Base-by-base conservation (phyloP, 2,797 vertebrate species). In the Heteromormyrus szaboi region DNA sequence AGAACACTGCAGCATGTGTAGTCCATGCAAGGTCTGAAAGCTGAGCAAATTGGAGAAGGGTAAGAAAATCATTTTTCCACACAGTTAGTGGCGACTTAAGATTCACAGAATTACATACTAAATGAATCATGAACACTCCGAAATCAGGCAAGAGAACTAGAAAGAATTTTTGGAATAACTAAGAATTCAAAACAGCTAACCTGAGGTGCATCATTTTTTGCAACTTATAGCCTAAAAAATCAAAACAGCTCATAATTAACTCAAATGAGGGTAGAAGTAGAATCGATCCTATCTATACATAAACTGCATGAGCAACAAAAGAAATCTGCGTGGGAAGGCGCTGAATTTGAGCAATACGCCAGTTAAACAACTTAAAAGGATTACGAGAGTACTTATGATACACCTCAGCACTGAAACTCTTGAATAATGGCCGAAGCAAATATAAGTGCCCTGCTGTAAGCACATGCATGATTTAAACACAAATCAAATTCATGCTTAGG, bases 241-340 rank as follows among this genome's bases (percentile, higher is more conserved):
- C 6, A 59, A 86, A 87, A 87, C 54, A 87, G 37, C 25, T 65
- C 53, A 41, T 17, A n/a, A 87, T 48, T 65, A 87, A 68, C 44
- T 62, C 37, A 44, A 41, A 87, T 22, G 19, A 87, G 37, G 37
- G 8, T 14, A 14, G 44, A 1, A 56, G 54, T 22, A 62, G 19
- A 87, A 12, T 44, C 4, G 5, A 62, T 86, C n/a, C 19, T 12
- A 68, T n/a, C 54, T 87, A 19, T 19, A 62, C 41, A 87, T 19
- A 62, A 62, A 44, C 37, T 29, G 25, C 50, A 56, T 87, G 19
- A 59, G 41, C 8, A 19, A 44, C 37, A 87, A 51, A 22, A 87
- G 2, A 25, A 19, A 59, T 62, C 46, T 65, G 33, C 51, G 37
- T 37, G 25, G 51, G 33, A 17, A 86, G 29, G 85, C 22, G 0